Conservation (phyloP, 2,888 invertebrate genomes). For the Drosophila mimica region DNA sequence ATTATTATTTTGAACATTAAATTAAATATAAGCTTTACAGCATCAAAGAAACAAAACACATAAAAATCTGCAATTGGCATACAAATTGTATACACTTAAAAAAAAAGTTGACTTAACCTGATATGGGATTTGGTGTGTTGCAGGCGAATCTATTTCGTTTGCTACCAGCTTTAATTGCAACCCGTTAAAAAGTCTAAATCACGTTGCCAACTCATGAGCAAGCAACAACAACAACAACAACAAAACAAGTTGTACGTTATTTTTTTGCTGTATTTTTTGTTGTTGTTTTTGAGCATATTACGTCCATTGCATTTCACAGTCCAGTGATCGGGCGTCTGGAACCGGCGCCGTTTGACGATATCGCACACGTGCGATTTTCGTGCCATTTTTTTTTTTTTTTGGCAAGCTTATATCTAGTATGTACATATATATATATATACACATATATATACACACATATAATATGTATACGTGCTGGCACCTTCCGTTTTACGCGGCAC, state of each 20-base stretch:
- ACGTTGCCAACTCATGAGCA: conserved; percentile 63
- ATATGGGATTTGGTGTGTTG: neutral
- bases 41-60: neutral
- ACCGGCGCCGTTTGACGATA: conserved; percentile 66
- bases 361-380: conserved; percentile 80
- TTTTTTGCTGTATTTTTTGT: conserved; percentile 1
- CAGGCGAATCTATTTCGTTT: neutral
- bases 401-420: neutral
- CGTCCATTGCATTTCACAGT: conserved; percentile 77
- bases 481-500: conserved; percentile 25
- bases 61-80: neutral
- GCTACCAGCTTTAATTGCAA: conserved; percentile 8
- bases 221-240: conserved; percentile 1
- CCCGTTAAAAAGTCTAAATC: conserved; percentile 44
- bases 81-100: neutral
- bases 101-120: neutral
- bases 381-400: conserved; percentile 59
- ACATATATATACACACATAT: neutral
- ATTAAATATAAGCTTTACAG: neutral
- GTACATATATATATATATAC: conserved; percentile 9
- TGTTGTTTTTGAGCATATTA: conserved; percentile 35
- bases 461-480: conserved; percentile 9
- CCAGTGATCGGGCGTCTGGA: conserved; percentile 75
- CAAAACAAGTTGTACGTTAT: conserved; percentile 34
- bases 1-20: neutral